Evolutionary conservation across 2,888 invertebrate species (phyloP).

Genomic region (Apamea anceps): DNA sequence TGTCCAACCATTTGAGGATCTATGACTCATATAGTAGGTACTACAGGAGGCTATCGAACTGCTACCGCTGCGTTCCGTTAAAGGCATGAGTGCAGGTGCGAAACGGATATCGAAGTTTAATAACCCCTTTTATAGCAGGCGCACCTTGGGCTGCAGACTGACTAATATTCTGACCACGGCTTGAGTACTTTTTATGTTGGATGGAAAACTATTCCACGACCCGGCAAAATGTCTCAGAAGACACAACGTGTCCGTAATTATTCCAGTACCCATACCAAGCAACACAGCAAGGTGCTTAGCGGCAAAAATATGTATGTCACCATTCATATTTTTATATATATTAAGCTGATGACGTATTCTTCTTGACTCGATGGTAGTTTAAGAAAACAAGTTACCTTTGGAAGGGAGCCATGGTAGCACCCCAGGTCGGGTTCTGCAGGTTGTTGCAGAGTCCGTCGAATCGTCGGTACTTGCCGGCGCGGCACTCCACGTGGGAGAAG

Average conservation of each 20-base stretch:
- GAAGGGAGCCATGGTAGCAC: slow-evolving; percentile 95
- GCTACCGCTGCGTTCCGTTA: not conserved
- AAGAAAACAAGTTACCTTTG: slow-evolving; percentile 89
- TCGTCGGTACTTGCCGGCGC: slow-evolving; percentile 96
- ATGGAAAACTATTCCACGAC: not conserved
- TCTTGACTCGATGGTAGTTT: not conserved
- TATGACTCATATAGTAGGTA: slow-evolving; percentile 14
- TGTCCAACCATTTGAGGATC: slow-evolving; percentile 7
- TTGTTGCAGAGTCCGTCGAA: slow-evolving; percentile 97
- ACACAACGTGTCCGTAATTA: not conserved
- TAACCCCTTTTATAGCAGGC: slow-evolving; percentile 8
- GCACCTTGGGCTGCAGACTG: not conserved
- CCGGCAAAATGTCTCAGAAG: too few relatives aligned
- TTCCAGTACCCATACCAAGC: not conserved
- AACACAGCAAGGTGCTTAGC: not conserved
- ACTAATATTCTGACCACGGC: not conserved
- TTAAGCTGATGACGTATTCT: not conserved
- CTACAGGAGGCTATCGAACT: slow-evolving; percentile 11
- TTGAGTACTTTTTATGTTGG: not conserved
- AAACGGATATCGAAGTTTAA: slow-evolving; percentile 9
- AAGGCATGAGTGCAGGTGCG: not conserved
- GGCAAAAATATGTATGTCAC: not conserved
- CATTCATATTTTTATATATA: too few relatives aligned
- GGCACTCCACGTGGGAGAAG: slow-evolving; percentile 96
- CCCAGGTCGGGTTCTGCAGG: slow-evolving; percentile 97